Conservation (phyloP, 1,140 invertebrate genomes). For the Drosophila busckii region DNA sequence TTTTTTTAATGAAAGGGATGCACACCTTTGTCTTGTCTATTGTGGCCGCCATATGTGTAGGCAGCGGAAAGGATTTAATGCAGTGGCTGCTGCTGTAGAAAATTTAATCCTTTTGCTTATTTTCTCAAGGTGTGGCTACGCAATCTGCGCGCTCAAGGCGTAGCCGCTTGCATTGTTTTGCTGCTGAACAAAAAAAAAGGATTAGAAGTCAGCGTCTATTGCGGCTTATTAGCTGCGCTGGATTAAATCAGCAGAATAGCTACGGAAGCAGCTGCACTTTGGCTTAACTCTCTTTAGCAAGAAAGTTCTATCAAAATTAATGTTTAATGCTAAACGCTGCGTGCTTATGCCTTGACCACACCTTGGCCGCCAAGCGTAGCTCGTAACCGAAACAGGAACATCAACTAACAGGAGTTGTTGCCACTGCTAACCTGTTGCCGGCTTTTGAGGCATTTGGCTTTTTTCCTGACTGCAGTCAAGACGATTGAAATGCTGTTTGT, state of each 20-base stretch:
- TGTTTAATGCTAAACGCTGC: constrained; percentile 3
- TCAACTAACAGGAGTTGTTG: constrained; percentile 25
- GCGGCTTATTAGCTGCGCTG: constrained; percentile 71
- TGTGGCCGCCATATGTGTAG: constrained; percentile 41
- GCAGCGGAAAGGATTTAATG: constrained; percentile 51
- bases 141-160: constrained; percentile 41
- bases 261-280: constrained; percentile 69
- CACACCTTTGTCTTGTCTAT: constrained; percentile 42
- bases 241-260: constrained; percentile 60
- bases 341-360: constrained; percentile 13
- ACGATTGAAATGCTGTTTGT: constrained; percentile 63
- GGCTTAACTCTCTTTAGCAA: no score
- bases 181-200: constrained; percentile 43
- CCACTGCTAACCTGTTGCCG: constrained; percentile 48
- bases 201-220: constrained; percentile 62
- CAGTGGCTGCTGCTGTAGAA: constrained; percentile 24
- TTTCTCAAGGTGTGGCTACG: constrained; percentile 72
- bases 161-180: constrained; percentile 45
- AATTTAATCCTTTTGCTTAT: constrained; percentile 73
- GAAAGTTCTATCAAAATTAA: neutral
- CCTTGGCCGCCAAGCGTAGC: constrained; percentile 18
- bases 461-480: constrained; percentile 51
- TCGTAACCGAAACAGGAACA: constrained; percentile 5
- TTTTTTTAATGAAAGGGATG: constrained; percentile 26
- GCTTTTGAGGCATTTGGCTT: constrained; percentile 64